phyloP scores from a whole-genome alignment of 1,140 invertebrate species.

The Bombus pascuorum region DNA sequence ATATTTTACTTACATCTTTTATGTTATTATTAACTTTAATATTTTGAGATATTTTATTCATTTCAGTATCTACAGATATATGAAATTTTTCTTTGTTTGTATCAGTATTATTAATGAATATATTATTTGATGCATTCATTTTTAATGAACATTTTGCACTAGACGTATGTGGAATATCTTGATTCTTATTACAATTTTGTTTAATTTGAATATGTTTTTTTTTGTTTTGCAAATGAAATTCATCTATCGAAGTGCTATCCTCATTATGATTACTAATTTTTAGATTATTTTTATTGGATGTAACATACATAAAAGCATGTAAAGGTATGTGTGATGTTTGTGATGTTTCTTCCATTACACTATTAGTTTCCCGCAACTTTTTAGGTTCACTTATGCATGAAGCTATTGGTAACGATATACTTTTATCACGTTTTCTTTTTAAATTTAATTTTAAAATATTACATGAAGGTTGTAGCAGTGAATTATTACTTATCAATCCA shows the following conservation, averaged over 20 bases:
- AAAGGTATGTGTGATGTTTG: neutral
- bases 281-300: neutral
- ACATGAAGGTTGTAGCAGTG: neutral
- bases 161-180: neutral
- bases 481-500: neutral
- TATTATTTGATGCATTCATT: neutral
- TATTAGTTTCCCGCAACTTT: neutral
- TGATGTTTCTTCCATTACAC: neutral
- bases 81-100: neutral
- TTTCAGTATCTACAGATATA: neutral
- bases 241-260: neutral
- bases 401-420: neutral
- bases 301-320: neutral
- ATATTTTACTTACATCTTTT: constrained; percentile 33
- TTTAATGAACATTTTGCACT: neutral
- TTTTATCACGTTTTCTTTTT: constrained; percentile 33
- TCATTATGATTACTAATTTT: neutral
- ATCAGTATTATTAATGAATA: neutral
- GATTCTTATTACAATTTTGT: neutral
- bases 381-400: neutral
- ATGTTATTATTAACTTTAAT: neutral
- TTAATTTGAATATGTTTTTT: neutral
- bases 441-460: neutral
- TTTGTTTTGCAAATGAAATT: neutral
- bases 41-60: neutral